Base-by-base conservation (phyloP, 2,797 vertebrate species). In the Prionace glauca region DNA sequence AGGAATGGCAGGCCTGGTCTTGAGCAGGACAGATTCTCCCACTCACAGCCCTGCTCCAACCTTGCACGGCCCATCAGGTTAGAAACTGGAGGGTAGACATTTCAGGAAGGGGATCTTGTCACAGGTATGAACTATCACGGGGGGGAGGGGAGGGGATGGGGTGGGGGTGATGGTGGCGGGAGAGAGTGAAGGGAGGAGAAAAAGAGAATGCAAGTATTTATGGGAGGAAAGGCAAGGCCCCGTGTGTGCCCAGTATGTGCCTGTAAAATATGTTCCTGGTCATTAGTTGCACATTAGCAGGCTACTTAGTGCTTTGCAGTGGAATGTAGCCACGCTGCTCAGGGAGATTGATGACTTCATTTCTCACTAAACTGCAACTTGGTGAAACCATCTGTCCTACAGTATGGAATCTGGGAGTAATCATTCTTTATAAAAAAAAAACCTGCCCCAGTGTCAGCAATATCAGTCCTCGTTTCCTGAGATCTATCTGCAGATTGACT, bases 251-350 rank as follows among this genome's bases (percentile, higher is more conserved):
- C 86, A 56, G 86, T 88, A 29, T 45, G 12, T 60, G 50, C 24
- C 86, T 88, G 22, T 88, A 26, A 60, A 88, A 22, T 26, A 0
- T 88, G 86, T 88, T 88, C 86, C 86, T 32, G 45, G 11, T 56
- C 86, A 60, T 88, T 88, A 88, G 45, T 88, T 88, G 50, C 24
- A 11, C 86, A 88, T 88, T 88, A 88, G 86, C 45, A 88, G 50
- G 8, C 45, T 60, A 88, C 45, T 88, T 88, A 88, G 50, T 29
- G 26, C 29, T 56, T 32, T 16, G 60, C 26, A 29, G 9, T 29
- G 50, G 26, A 60, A 60, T 60, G 2, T 60, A 29, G 26, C 22
- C 22, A 22, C 29, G 45, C 24, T 12, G 84, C 29, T 87, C 84
- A 29, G 45, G 45, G 50, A 88, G 86, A 88, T 50, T 60, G 86